phyloP scores from a whole-genome alignment of 2,797 vertebrate species.

The Tauraco hartlaubi region DNA sequence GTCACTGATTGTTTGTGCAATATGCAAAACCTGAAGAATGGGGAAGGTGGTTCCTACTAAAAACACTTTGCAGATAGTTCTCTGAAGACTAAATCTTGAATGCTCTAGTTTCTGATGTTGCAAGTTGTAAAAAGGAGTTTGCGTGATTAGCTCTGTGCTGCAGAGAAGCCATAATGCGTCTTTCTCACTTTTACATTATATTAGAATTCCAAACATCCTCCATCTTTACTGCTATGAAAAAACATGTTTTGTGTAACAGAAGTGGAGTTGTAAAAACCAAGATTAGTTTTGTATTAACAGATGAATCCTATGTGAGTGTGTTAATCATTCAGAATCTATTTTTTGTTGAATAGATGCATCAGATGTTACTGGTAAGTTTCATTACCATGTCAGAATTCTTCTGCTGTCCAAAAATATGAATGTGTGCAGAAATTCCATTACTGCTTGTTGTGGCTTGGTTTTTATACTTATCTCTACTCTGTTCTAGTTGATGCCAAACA shows the following conservation, averaged over 20 bases:
- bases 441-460: background rate
- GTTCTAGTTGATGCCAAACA: background rate
- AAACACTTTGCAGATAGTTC: background rate
- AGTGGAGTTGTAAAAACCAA: background rate
- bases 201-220: background rate
- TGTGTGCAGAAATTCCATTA: background rate
- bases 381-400: constrained; percentile 1
- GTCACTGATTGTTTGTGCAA: background rate
- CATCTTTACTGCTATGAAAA: background rate
- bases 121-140: background rate
- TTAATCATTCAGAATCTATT: constrained; percentile 23
- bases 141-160: background rate
- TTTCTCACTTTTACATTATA: background rate
- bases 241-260: background rate
- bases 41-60: background rate
- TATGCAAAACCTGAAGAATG: background rate
- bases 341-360: constrained; percentile 35
- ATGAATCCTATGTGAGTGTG: background rate
- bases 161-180: background rate
- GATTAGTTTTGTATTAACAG: background rate
- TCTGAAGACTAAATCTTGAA: background rate
- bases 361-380: constrained; percentile 58
- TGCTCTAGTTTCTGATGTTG: background rate
- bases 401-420: background rate
- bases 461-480: background rate